Base-by-base conservation (phyloP, 1,140 invertebrate genomes). In the Aphelenchoides besseyi region DNA sequence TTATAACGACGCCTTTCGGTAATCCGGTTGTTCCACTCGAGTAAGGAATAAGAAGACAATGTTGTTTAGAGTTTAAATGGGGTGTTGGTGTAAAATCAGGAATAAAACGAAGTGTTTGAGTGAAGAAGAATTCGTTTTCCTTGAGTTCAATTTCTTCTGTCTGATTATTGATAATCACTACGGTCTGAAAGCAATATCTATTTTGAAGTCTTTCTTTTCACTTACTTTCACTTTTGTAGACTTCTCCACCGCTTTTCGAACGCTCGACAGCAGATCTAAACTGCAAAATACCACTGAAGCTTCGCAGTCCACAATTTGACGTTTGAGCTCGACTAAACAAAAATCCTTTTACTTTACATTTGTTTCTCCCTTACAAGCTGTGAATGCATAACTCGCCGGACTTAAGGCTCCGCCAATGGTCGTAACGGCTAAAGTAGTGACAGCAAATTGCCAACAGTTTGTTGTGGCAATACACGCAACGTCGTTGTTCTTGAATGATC, bases 381-480 rank as follows among this genome's bases (percentile, higher is more conserved):
- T 93, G 79, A 92, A 94, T 37, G 89, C 82, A 0, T 91, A 91
- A 86, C 94, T 95, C 0, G 91, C 86, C 0, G 91, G 90, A 3
- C 91, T 92, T 1, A 91, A 88, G 8, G 89, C 79, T 0, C 90
- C 86, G 0, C 91, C 48, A 16, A 78, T 52, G 1, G 61, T 18
- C 54, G 37, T 33, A 3, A 55, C 74, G 16, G 69, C 18, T 33
- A 76, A 78, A 5, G 52, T n/a, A n/a, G n/a, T 26, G 9, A 41
- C 69, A 3, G 76, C 23, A 68, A 72, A 78, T 61, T 76, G 62
- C 74, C 74, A 76, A 52, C 76, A 78, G 29, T 78, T 76, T 9
- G 29, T 55, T 28, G 68, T 26, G 9, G 61, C 62, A 37, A 74
- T 53, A 23, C 61, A n/a, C 1, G 73, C 74, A 29, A 76, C 55